These are phyloP conservation scores for Melipona beecheii DNA, from an alignment of 2,888 invertebrate species.

Conservation along the genomic window DNA sequence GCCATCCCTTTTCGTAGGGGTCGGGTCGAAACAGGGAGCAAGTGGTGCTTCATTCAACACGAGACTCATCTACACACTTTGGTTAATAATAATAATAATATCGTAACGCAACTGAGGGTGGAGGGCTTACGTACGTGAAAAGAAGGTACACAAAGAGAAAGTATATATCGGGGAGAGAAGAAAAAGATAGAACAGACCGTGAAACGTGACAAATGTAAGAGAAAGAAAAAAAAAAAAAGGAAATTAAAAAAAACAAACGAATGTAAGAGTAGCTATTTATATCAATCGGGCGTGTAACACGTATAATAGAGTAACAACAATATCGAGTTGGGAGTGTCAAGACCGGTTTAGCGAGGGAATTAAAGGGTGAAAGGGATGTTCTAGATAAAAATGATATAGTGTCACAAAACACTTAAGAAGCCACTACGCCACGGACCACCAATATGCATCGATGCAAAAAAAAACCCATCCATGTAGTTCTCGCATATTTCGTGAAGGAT, in stretches of 20 bases:
- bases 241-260: constrained; percentile 27
- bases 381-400: constrained; percentile 66
- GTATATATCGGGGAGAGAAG: not conserved
- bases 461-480: constrained; percentile 53
- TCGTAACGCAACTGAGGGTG: constrained; percentile 51
- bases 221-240: constrained; percentile 31
- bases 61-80: constrained; percentile 81
- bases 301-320: constrained; percentile 57
- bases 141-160: constrained; percentile 59
- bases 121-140: constrained; percentile 55
- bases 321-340: constrained; percentile 59
- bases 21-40: constrained; percentile 79
- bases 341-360: constrained; percentile 62
- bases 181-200: constrained; percentile 49
- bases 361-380: constrained; percentile 48
- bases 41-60: constrained; percentile 80
- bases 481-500: constrained; percentile 29
- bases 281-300: constrained; percentile 59
- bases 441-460: constrained; percentile 70
- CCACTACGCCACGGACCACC: constrained; percentile 77
- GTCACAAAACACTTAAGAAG: constrained; percentile 75
- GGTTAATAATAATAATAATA: constrained; percentile 53
- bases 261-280: constrained; percentile 55
- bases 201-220: constrained; percentile 12
- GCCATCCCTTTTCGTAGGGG: constrained; percentile 83